Base-by-base conservation (phyloP, 2,888 invertebrate genomes). In the Archaeoteleia sp. region DNA sequence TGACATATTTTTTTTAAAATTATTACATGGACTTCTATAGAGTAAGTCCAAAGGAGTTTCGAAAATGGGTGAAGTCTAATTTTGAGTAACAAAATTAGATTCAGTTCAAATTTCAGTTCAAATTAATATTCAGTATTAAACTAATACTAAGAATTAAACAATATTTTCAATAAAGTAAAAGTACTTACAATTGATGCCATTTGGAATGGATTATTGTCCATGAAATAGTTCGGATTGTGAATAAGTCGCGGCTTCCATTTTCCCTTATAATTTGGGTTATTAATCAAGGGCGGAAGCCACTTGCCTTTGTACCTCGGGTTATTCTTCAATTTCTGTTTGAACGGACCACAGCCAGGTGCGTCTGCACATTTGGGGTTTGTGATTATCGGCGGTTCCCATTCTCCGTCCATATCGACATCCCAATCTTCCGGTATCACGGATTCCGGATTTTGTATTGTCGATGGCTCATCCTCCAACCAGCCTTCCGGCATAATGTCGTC, bases 321-420 rank as follows among this genome's bases (percentile, higher is more conserved):
- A 76, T 93, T 90, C 37, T 97, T 90, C 77, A 91, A 87, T 10
- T 96, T 95, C 10, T 94, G 89, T 70, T 90, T 90, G 96, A 98
- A 99, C 34, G 88, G 87, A 0, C 99, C 99, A 87, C 99, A 99
- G 8, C 99, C 98, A 1, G 92, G 89, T 6, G 86, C 88, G 37
- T 87, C 86, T 72, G 88, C 89, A 82, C 98, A 98, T 1, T 87
- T 88, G 0, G 97, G 96, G 88, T 99, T 99, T 78, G 93, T 92
- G 20, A 98, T 90, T 53, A 95, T 88, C 0, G 98, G 96, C 2
- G 98, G 92, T 86, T 98, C 98, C 98, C 98, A 99, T 81, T 94
- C 94, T 1, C 99, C 99, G 86, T 99, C 99, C 93, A 98, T 98
- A 72, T 98, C 97, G 10, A 93, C 91, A 85, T 99, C 98, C 97